phyloP scores from a whole-genome alignment of 2,888 invertebrate species.

The Dryobotodes eremita region DNA sequence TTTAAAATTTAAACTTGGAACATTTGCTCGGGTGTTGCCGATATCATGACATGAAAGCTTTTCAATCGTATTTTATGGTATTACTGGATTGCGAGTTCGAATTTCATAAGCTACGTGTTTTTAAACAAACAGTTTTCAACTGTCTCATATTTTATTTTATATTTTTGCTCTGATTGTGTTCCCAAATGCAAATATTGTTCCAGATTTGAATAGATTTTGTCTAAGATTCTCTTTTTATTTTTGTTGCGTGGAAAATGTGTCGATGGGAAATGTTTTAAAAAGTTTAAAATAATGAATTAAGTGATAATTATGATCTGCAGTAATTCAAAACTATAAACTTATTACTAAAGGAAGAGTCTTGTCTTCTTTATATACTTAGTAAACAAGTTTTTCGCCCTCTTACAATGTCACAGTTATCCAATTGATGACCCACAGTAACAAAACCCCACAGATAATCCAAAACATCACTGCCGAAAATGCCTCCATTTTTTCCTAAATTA shows the following conservation, averaged over 20 bases:
- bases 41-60: slow-evolving; percentile 59
- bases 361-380: background rate
- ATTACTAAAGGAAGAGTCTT: background rate
- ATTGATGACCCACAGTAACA: background rate
- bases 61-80: slow-evolving; percentile 59
- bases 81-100: slow-evolving; percentile 58
- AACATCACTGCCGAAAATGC: background rate
- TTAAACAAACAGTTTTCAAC: slow-evolving; percentile 40
- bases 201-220: slow-evolving; percentile 30
- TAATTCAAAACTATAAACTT: background rate
- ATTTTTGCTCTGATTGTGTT: slow-evolving; percentile 35
- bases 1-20: slow-evolving; percentile 77
- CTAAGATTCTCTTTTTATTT: background rate
- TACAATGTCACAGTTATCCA: background rate
- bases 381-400: background rate
- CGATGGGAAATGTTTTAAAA: background rate
- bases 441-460: background rate
- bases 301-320: background rate
- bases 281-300: background rate
- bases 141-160: slow-evolving; percentile 51
- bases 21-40: slow-evolving; percentile 59
- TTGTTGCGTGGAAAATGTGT: background rate
- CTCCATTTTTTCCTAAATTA: slow-evolving; percentile 24
- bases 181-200: slow-evolving; percentile 30
- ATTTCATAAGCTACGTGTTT: slow-evolving; percentile 54